phyloP scores from a whole-genome alignment of 2,797 vertebrate genomes.

The Pogonophryne albipinna region DNA sequence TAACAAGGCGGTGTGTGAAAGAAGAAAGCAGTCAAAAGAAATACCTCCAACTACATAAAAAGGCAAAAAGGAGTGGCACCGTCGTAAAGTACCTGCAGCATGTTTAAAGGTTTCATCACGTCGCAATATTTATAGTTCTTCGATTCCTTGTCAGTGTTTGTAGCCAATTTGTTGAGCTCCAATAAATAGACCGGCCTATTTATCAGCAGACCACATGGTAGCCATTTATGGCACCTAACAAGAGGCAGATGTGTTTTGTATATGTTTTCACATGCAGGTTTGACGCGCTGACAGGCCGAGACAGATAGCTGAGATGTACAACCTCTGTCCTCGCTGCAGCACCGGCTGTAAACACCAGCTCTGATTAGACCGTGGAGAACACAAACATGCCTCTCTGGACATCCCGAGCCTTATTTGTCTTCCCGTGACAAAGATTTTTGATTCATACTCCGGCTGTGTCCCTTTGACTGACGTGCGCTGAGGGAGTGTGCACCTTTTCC shows the following conservation, averaged over 20 bases:
- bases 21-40: conserved; percentile 82
- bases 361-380: conserved; percentile 78
- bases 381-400: conserved; percentile 70
- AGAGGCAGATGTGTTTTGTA: conserved; percentile 91
- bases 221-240: conserved; percentile 89
- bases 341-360: conserved; percentile 77
- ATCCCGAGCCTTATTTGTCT: conserved; percentile 68
- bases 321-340: conserved; percentile 75
- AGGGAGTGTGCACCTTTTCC: conserved; percentile 51
- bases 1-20: conserved; percentile 80
- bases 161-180: conserved; percentile 90
- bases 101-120: conserved; percentile 87
- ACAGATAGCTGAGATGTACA: conserved; percentile 84
- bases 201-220: conserved; percentile 91
- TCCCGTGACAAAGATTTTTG: conserved; percentile 73
- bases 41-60: conserved; percentile 80
- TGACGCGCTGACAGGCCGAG: conserved; percentile 83
- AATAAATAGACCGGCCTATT: conserved; percentile 90
- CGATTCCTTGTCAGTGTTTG: conserved; percentile 89
- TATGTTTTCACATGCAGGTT: conserved; percentile 87
- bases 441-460: conserved; percentile 59
- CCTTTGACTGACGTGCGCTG: conserved; percentile 37
- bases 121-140: conserved; percentile 86
- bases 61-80: conserved; percentile 68
- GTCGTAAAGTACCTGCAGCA: conserved; percentile 86